Conservation (phyloP, 1,140 invertebrate genomes). For the Panagrolaimus sp. region DNA sequence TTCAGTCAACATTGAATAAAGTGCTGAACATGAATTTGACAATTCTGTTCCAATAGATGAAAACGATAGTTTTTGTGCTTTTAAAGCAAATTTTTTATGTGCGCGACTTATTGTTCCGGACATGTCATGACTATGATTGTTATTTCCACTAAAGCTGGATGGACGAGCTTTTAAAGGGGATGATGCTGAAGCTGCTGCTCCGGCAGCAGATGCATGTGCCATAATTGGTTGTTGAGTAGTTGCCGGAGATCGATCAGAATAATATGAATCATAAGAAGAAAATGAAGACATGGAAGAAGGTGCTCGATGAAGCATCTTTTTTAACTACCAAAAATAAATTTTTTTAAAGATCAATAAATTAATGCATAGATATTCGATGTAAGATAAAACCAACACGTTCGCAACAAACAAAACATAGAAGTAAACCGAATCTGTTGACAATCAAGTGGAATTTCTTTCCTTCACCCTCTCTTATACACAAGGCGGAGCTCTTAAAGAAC, state of each 20-base stretch:
- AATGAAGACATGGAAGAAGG: constrained; percentile 8
- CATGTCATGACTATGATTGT: neutral
- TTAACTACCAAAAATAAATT: too few relatives aligned
- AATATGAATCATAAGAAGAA: neutral
- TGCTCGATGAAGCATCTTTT: neutral
- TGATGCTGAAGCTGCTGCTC: too few relatives aligned
- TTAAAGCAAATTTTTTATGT: neutral
- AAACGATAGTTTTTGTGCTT: neutral
- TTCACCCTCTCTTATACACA: too few relatives aligned
- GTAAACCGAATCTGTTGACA: too few relatives aligned
- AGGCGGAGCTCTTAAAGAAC: too few relatives aligned
- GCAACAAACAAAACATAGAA: too few relatives aligned
- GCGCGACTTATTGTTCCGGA: neutral
- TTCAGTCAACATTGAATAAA: constrained; percentile 17
- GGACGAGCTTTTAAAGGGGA: neutral
- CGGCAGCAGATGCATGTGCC: neutral
- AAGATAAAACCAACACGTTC: too few relatives aligned
- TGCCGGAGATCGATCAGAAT: neutral
- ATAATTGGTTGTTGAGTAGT: neutral
- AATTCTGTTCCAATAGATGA: constrained; percentile 8
- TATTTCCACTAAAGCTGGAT: constrained; percentile 3
- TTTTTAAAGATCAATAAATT: too few relatives aligned
- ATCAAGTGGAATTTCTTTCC: too few relatives aligned
- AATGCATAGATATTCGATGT: too few relatives aligned
- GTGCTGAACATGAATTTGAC: constrained; percentile 10